Evolutionary conservation across 2,797 vertebrate species (phyloP).

Genomic region (Oceanodroma leucorhoa): DNA sequence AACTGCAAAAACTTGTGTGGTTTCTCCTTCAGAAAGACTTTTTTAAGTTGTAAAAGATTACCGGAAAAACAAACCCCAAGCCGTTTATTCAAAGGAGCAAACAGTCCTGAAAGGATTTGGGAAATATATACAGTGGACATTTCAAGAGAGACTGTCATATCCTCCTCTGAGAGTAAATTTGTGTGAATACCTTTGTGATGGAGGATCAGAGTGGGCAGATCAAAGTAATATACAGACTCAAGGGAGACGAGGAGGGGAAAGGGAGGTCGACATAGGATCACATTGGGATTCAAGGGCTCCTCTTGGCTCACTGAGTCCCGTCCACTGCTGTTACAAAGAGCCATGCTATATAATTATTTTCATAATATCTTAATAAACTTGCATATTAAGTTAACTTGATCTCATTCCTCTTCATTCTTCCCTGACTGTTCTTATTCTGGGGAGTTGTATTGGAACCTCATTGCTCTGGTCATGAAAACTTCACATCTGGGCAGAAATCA

Average conservation of each 20-base stretch:
- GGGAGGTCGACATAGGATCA: not conserved
- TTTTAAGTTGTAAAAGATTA: constrained; percentile 25
- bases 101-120: constrained; percentile 53
- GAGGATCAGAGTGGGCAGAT: constrained; percentile 60
- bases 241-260: constrained; percentile 13
- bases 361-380: not conserved
- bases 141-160: constrained; percentile 57
- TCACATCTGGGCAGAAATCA: not conserved
- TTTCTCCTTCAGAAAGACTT: constrained; percentile 17
- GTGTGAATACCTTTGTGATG: constrained; percentile 54
- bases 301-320: not conserved
- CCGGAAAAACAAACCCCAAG: constrained; percentile 50
- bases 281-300: constrained; percentile 22
- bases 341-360: constrained; percentile 1
- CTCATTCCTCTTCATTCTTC: not conserved
- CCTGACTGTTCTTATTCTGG: not conserved
- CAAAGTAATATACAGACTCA: constrained; percentile 25
- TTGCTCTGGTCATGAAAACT: not conserved
- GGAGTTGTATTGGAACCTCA: not conserved
- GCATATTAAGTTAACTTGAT: constrained; percentile 29
- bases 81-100: constrained; percentile 58
- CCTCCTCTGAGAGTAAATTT: constrained; percentile 58
- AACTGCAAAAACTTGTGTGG: not conserved
- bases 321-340: not conserved
- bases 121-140: constrained; percentile 63